Evolutionary conservation across 2,113 vertebrate genomes (phyloP).

Genomic region (Sinocyclocheilus anshuiensis): DNA sequence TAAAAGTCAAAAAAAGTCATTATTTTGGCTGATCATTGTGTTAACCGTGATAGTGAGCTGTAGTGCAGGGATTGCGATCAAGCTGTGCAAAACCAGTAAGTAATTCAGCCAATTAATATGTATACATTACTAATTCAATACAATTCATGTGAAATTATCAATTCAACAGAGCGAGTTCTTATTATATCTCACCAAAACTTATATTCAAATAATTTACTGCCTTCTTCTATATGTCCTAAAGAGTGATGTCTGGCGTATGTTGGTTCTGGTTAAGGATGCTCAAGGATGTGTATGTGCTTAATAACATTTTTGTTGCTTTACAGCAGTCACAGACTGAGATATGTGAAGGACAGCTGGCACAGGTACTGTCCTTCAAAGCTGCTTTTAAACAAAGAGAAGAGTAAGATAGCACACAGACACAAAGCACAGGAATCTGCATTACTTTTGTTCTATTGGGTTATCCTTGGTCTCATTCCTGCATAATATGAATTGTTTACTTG

Average conservation of each 20-base stretch:
- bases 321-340: neutral
- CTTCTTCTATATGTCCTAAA: neutral
- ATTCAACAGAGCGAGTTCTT: neutral
- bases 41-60: neutral
- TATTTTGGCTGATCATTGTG: neutral
- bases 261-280: neutral
- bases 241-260: neutral
- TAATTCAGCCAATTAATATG: neutral
- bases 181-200: neutral
- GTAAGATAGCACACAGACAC: neutral
- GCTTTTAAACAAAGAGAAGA: neutral
- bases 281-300: neutral
- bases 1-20: too few species aligned
- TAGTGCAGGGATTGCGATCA: neutral
- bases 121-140: neutral
- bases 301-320: neutral
- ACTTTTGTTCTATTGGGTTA: neutral
- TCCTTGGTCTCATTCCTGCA: neutral
- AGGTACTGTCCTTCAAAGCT: neutral
- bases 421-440: neutral
- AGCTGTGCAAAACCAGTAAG: neutral
- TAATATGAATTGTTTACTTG: too few species aligned
- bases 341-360: neutral
- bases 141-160: neutral
- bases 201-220: neutral